These are phyloP conservation scores for Tenodera sinensis DNA, from an alignment of 2,888 invertebrate genomes.

Conservation along the genomic window DNA sequence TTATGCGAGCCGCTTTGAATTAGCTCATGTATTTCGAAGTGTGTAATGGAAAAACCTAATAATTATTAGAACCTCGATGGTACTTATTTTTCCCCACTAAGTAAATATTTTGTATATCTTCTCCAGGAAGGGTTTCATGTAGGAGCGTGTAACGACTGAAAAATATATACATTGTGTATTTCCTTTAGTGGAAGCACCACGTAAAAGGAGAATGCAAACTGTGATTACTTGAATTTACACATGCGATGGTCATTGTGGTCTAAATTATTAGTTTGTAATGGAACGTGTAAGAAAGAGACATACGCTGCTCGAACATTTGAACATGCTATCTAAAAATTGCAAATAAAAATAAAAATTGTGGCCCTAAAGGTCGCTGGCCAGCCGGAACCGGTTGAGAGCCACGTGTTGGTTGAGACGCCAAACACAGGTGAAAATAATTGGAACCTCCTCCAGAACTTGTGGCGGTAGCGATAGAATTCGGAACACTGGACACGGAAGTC, in stretches of 20 bases:
- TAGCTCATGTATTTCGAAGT: too few species aligned
- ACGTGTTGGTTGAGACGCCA: neutral
- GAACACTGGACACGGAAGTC: neutral
- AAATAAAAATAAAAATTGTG: neutral
- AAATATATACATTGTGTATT: neutral
- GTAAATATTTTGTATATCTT: too few species aligned
- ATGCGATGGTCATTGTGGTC: neutral
- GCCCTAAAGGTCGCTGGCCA: neutral
- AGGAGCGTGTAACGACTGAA: neutral
- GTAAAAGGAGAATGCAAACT: neutral
- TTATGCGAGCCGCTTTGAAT: too few species aligned
- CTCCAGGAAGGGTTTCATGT: too few species aligned
- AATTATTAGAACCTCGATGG: too few species aligned
- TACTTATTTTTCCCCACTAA: too few species aligned
- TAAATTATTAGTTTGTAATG: neutral
- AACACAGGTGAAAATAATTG: neutral
- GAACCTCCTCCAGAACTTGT: neutral
- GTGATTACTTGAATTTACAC: neutral
- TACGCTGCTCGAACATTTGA: neutral
- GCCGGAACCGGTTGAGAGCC: neutral
- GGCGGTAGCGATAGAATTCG: neutral
- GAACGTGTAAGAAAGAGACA: neutral
- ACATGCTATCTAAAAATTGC: neutral
- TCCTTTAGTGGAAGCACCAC: too few species aligned
- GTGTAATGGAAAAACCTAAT: too few species aligned